Evolutionary conservation across 92 coral and sea anemone genomes (phyloP).

Genomic region (Chrysogorgia sp.): DNA sequence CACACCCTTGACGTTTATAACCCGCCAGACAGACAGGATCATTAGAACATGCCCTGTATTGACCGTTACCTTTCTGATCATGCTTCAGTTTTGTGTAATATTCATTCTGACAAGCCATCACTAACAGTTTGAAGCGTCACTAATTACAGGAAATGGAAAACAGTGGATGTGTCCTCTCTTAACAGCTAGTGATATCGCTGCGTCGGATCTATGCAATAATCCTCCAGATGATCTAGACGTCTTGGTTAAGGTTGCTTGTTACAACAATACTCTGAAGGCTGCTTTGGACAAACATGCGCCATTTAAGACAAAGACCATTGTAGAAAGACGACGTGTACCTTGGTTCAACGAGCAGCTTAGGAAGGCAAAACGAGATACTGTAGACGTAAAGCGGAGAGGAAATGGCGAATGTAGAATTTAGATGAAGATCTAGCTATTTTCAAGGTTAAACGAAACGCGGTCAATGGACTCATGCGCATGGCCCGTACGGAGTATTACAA

Average conservation of each 20-base stretch:
- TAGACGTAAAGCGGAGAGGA: conserved; percentile 56
- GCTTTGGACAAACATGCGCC: conserved; percentile 60
- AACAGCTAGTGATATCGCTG: conserved; percentile 34
- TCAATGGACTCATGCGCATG: conserved; percentile 46
- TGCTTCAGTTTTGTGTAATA: conserved; percentile 1
- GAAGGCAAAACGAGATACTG: conserved; percentile 50
- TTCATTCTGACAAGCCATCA: conserved; percentile 12
- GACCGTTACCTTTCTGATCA: conserved; percentile 24
- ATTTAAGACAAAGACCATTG: conserved; percentile 36
- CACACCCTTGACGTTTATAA: conserved; percentile 60
- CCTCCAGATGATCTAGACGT: conserved; percentile 46
- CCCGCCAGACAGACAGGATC: conserved; percentile 45
- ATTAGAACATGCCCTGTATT: conserved; percentile 15
- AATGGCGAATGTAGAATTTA: conserved; percentile 32
- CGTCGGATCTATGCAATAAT: conserved; percentile 26
- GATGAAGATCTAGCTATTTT: conserved; percentile 33
- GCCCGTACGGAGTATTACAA: conserved; percentile 56
- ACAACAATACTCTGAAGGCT: conserved; percentile 36
- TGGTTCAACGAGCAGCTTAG: conserved; percentile 62
- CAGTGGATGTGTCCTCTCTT: conserved; percentile 38
- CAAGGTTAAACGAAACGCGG: conserved; percentile 35
- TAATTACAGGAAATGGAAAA: conserved; percentile 44
- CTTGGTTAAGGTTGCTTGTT: conserved; percentile 33
- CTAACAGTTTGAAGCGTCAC: conserved; percentile 20
- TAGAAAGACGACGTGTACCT: conserved; percentile 51